phyloP scores from a whole-genome alignment of 2,888 invertebrate genomes.

The Athripsodes cinereus region DNA sequence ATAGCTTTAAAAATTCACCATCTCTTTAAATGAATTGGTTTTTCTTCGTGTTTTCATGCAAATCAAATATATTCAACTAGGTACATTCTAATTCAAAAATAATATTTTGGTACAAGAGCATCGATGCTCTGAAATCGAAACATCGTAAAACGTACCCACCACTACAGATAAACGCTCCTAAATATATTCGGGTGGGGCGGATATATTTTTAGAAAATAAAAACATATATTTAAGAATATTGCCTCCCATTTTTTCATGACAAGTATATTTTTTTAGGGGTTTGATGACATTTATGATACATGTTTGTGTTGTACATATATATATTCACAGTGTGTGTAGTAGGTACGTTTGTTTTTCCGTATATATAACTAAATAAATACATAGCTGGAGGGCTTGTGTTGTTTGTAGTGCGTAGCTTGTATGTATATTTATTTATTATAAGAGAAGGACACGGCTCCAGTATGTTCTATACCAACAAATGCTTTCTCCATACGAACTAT shows the following conservation, averaged over 20 bases:
- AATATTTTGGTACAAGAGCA: too few relatives aligned
- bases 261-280: slow-evolving; percentile 11
- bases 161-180: not conserved
- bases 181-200: slow-evolving; percentile 4
- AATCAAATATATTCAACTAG: too few relatives aligned
- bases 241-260: slow-evolving; percentile 12
- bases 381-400: not conserved
- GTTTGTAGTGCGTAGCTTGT: too few relatives aligned
- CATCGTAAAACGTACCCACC: not conserved
- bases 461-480: too few relatives aligned
- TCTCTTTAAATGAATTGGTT: too few relatives aligned
- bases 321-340: not conserved
- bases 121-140: not conserved
- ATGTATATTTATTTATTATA: too few relatives aligned
- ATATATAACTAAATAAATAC: not conserved
- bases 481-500: too few relatives aligned
- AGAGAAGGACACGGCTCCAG: too few relatives aligned
- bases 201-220: slow-evolving; percentile 10
- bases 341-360: not conserved
- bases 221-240: slow-evolving; percentile 10
- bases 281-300: slow-evolving; percentile 6
- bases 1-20: too few relatives aligned
- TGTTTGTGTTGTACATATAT: not conserved
- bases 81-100: too few relatives aligned
- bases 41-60: too few relatives aligned